Conservation (phyloP, 64 coral and sea anemone genomes). For the Actinia equina region DNA sequence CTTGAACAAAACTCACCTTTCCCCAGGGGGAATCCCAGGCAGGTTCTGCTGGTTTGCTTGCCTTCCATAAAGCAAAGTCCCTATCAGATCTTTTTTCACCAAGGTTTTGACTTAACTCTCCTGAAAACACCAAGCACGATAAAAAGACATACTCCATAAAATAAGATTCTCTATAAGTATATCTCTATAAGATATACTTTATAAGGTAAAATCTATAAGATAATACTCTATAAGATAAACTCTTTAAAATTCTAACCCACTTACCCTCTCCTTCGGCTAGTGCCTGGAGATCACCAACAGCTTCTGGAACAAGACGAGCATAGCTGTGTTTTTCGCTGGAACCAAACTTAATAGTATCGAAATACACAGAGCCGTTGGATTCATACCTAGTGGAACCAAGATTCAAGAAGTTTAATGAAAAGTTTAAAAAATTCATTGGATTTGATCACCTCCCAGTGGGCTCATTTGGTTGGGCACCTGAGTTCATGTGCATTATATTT, state of each 20-base stretch:
- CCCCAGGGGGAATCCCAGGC: slow-evolving; percentile 95
- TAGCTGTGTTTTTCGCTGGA: slow-evolving; percentile 89
- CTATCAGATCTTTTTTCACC: slow-evolving; percentile 92
- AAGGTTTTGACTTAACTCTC: slow-evolving; percentile 86
- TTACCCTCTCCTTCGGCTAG: slow-evolving; percentile 92
- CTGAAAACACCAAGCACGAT: no score
- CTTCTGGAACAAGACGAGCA: slow-evolving; percentile 90
- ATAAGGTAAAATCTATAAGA: no score
- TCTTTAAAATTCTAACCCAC: no score
- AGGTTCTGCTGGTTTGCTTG: slow-evolving; percentile 96
- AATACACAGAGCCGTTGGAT: slow-evolving; percentile 92
- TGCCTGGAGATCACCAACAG: slow-evolving; percentile 93
- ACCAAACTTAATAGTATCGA: slow-evolving; percentile 97
- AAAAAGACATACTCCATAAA: no score
- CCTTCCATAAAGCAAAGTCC: slow-evolving; percentile 97
- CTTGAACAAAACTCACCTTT: no score
- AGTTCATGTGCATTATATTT: no score
- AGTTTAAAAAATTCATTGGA: no score
- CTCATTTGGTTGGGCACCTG: no score
- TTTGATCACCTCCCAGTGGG: no score
- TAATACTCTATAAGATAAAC: no score
- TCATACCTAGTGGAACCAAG: slow-evolving; percentile 53
- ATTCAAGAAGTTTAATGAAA: neutral
- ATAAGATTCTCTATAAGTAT: no score
- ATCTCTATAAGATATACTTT: no score